These are phyloP conservation scores for Climacteris rufus DNA, from an alignment of 2,113 vertebrate genomes.

Conservation along the genomic window DNA sequence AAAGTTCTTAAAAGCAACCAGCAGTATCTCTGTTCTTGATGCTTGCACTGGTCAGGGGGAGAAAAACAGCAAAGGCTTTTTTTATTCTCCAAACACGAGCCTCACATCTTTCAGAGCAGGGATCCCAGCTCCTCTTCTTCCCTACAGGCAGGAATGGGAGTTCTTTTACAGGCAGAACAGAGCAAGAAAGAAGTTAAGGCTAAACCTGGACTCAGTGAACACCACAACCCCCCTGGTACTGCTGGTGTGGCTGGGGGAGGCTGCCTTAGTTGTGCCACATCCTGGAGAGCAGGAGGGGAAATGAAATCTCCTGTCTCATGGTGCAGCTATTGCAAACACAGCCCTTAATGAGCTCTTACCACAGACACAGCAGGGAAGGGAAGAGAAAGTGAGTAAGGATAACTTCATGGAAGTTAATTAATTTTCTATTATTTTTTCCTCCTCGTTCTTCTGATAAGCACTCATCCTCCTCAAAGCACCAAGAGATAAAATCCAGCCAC, in stretches of 20 bases:
- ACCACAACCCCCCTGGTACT: accelerated
- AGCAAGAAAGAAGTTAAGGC: neutral
- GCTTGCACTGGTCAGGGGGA: neutral
- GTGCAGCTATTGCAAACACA: neutral
- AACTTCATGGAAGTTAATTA: neutral
- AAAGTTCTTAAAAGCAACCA: neutral
- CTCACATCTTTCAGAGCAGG: neutral
- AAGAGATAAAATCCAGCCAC: neutral
- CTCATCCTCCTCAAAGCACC: neutral
- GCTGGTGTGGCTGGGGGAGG: neutral
- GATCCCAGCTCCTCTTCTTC: neutral
- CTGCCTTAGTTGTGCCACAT: neutral
- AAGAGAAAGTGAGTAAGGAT: neutral
- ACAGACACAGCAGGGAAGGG: neutral
- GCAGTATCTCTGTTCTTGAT: neutral
- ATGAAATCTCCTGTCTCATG: neutral
- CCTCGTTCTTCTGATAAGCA: neutral
- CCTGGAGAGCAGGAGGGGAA: neutral
- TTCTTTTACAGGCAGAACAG: neutral
- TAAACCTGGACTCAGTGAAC: neutral
- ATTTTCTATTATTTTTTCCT: neutral
- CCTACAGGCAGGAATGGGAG: neutral
- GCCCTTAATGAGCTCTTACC: neutral
- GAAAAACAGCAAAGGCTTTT: neutral
- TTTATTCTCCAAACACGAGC: neutral